These are phyloP conservation scores for Lasioglossum lativentre DNA, from an alignment of 2,888 invertebrate species.

Conservation along the genomic window DNA sequence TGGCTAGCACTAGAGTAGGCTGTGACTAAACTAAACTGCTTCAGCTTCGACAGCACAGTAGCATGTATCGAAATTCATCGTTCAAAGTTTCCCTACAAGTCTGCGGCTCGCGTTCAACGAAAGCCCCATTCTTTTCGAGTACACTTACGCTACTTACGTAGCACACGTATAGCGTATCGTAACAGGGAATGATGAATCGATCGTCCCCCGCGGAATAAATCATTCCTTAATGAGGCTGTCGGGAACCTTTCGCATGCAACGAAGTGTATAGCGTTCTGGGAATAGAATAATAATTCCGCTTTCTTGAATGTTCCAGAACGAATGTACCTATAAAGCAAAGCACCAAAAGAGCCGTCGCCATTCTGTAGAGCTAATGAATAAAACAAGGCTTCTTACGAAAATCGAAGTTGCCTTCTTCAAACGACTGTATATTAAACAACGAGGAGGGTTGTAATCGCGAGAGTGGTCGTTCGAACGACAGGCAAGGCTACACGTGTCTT, in stretches of 20 bases:
- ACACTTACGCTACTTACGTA: background rate
- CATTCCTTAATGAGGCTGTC: constrained; percentile 1
- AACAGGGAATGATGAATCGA: constrained; percentile 19
- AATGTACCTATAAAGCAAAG: background rate
- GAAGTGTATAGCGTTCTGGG: background rate
- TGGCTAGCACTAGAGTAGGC: too few relatives aligned
- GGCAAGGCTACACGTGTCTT: constrained; percentile 29
- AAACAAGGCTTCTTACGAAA: background rate
- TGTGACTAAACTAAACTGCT: too few relatives aligned
- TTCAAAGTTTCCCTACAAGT: background rate
- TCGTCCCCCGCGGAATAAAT: constrained; percentile 1
- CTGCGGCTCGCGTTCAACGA: too few relatives aligned
- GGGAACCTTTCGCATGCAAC: background rate
- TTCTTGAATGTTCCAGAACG: background rate
- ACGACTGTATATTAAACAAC: background rate
- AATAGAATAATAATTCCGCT: background rate
- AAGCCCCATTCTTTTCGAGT: background rate
- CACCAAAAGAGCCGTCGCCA: background rate
- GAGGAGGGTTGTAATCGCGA: background rate
- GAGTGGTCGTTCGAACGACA: background rate
- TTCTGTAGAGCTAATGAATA: background rate
- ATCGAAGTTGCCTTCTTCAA: background rate
- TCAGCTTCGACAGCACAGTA: too few relatives aligned
- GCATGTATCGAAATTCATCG: too few relatives aligned
- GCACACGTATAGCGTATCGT: background rate